phyloP scores from a whole-genome alignment of 2,797 vertebrate species.

The Xiphophorus birchmanni region DNA sequence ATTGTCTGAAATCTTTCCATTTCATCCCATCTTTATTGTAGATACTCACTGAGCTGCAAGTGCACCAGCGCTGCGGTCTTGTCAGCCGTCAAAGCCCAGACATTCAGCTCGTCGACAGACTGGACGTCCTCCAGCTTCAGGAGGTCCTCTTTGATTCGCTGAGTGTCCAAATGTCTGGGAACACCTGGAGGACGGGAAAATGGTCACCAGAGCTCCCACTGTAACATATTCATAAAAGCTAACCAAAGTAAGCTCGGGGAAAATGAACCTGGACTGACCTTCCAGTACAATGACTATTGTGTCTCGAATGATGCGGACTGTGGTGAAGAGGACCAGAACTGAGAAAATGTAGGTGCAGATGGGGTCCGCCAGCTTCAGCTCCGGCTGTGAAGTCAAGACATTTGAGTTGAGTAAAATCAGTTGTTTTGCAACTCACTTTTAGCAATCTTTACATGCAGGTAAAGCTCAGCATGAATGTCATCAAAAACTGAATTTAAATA shows the following conservation, averaged over 20 bases:
- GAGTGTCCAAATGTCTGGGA: conserved; percentile 89
- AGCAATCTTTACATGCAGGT: neutral
- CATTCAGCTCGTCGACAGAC: conserved; percentile 92
- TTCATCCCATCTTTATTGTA: neutral
- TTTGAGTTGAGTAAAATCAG: neutral
- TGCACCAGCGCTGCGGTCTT: conserved; percentile 91
- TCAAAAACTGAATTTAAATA: neutral
- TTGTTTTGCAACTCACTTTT: neutral
- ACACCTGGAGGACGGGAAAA: conserved; percentile 78
- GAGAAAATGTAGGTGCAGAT: conserved; percentile 98
- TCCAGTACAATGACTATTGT: conserved; percentile 92
- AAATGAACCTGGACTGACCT: conserved; percentile 75
- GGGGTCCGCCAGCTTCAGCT: conserved; percentile 95
- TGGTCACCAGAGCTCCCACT: too few relatives aligned
- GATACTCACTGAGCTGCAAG: conserved; percentile 89
- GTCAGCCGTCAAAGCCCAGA: conserved; percentile 94
- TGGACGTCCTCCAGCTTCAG: conserved; percentile 94
- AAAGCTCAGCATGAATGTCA: neutral
- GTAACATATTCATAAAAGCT: neutral
- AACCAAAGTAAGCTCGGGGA: neutral
- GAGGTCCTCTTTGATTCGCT: conserved; percentile 89
- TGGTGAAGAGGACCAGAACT: conserved; percentile 92
- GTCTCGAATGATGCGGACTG: conserved; percentile 91
- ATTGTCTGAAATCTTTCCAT: neutral
- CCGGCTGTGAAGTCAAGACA: conserved; percentile 84